Base-by-base conservation (phyloP, 2,888 invertebrate species). In the Lordiphosa fenestrarum region DNA sequence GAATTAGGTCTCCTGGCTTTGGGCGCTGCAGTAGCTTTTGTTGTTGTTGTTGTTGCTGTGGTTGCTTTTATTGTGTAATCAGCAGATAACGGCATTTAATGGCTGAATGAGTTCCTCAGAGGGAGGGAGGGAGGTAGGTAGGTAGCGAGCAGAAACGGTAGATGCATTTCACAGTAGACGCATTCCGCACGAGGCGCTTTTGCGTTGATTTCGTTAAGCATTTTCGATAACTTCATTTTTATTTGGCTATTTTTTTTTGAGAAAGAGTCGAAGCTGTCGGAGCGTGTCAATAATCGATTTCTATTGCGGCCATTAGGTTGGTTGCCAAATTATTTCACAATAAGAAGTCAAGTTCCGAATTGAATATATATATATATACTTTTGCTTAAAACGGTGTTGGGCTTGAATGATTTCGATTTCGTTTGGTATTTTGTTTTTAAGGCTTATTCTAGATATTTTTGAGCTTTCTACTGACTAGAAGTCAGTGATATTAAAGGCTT, bases 11-110 rank as follows among this genome's bases (percentile, higher is more conserved):
- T 76, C 55, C 41, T 69, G 25, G 80, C 77, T 77, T 72, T 71
- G 69, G 83, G 84, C 55, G 63, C 57, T 55, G 62, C 37, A 58
- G 53, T 36, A 48, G 44, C 38, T 54, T 54, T 33, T 54, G 58
- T 49, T 55, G 60, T 68, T 72, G 65, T 33, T 54, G 57, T 49
- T 55, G 60, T 68, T 72, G n/a, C n/a, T n/a, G 65, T 65, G 72
- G 66, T 65, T 63, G 80, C 69, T 73, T 86, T 86, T 85, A 84
- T 86, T 86, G 86, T 87, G 86, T 86, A 86, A 87, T 86, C 86
- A 87, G 78, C 76, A 87, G 87, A 87, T 87, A 86, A 86, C 87
- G 86, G 86, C 84, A 87, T 84, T 86, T 87, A 86, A 87, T 87
- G 86, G 87, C 87, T 87, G 86, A 86, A 87, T 87, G 86, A 80